These are phyloP conservation scores for Hypotaenidia philippensis DNA, from an alignment of 2,797 vertebrate species.

Conservation along the genomic window DNA sequence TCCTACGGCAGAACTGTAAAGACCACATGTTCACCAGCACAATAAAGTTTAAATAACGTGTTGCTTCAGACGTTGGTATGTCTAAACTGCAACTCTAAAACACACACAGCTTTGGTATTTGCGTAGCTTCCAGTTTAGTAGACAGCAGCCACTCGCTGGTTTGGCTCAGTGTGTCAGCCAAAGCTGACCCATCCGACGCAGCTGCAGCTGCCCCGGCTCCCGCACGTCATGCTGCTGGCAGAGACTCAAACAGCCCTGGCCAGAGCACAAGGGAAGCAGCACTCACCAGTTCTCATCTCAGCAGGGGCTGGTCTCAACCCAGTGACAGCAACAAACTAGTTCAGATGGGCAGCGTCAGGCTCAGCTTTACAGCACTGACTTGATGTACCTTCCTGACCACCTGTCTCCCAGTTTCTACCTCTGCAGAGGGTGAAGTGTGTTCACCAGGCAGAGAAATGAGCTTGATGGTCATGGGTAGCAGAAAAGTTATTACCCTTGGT, in stretches of 20 bases:
- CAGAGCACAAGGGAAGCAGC: neutral
- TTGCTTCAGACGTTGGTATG: neutral
- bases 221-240: rapidly evolving
- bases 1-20: rapidly evolving
- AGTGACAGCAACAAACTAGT: neutral
- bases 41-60: neutral
- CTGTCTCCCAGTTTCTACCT: neutral
- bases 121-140: neutral
- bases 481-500: neutral
- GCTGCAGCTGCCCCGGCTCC: neutral
- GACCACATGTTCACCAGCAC: neutral
- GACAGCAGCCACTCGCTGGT: neutral
- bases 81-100: neutral
- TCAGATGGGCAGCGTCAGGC: neutral
- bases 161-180: neutral
- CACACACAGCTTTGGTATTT: neutral
- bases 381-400: neutral
- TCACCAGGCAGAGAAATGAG: neutral
- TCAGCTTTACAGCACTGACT: rapidly evolving
- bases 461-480: neutral
- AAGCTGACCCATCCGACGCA: rapidly evolving
- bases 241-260: neutral
- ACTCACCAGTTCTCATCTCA: rapidly evolving
- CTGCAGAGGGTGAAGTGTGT: neutral
- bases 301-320: neutral